Conservation (phyloP, 1,140 invertebrate genomes). For the Zaprionus lachaisei region DNA sequence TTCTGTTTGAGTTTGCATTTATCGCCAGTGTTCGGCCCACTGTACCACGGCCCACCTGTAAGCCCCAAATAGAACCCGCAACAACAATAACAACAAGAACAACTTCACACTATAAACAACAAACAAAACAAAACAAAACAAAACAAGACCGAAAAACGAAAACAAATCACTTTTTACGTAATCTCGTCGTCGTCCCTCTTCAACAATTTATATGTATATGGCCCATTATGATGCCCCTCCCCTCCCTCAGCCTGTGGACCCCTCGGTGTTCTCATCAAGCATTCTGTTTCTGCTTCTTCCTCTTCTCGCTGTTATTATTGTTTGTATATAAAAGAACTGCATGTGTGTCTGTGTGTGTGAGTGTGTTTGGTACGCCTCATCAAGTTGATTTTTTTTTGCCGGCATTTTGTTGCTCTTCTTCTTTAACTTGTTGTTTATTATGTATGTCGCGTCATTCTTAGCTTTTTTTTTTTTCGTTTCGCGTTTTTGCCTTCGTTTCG, state of each 20-base stretch:
- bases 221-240: slow-evolving; percentile 18
- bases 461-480: slow-evolving; percentile 48
- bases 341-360: slow-evolving; percentile 4
- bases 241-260: neutral
- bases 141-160: slow-evolving; percentile 32
- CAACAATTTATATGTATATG: slow-evolving; percentile 28
- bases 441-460: slow-evolving; percentile 37
- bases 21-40: slow-evolving; percentile 5
- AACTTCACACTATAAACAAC: slow-evolving; percentile 14
- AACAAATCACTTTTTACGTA: slow-evolving; percentile 62
- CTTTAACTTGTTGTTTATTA: slow-evolving; percentile 62
- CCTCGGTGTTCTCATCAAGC: slow-evolving; percentile 17
- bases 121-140: slow-evolving; percentile 24
- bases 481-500: slow-evolving; percentile 56
- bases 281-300: neutral
- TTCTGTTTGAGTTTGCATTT: neutral
- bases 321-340: neutral
- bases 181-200: slow-evolving; percentile 48
- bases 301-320: slow-evolving; percentile 2
- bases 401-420: slow-evolving; percentile 52
- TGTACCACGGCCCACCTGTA: slow-evolving; percentile 37
- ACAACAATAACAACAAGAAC: slow-evolving; percentile 12
- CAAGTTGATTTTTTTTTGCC: slow-evolving; percentile 60
- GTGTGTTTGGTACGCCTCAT: slow-evolving; percentile 13
- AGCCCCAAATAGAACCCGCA: slow-evolving; percentile 17